phyloP scores from a whole-genome alignment of 2,888 invertebrate genomes.

The Chouioia cunea region DNA sequence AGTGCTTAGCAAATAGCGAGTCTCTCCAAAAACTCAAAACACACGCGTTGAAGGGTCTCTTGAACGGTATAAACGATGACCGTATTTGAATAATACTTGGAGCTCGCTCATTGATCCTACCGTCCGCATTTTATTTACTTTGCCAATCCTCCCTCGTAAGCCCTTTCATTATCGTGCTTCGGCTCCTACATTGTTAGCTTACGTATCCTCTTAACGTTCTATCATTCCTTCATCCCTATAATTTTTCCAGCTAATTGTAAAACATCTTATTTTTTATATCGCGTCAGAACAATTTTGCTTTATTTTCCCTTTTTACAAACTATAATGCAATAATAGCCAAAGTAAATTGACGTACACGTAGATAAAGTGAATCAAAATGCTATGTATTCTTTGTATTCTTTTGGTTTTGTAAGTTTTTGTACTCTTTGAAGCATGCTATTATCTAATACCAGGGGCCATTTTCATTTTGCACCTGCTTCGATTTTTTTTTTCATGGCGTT shows the following conservation, averaged over 20 bases:
- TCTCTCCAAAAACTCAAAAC: not conserved
- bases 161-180: not conserved
- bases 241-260: conserved; percentile 1
- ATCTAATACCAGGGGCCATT: too few species aligned
- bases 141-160: not conserved
- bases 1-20: too few species aligned
- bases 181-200: not conserved
- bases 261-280: not conserved
- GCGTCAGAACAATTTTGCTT: too few species aligned
- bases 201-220: not conserved
- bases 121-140: conserved; percentile 32
- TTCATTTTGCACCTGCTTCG: too few species aligned
- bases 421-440: too few species aligned
- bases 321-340: too few species aligned
- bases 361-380: too few species aligned
- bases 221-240: not conserved
- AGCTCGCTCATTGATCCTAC: conserved; percentile 46
- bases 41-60: not conserved
- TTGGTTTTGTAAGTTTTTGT: too few species aligned
- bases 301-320: too few species aligned
- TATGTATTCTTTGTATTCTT: too few species aligned
- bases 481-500: not conserved
- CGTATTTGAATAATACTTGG: conserved; percentile 49
- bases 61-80: conserved; percentile 44
- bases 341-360: too few species aligned